These are phyloP conservation scores for Dioctria linearis DNA, from an alignment of 2,888 invertebrate genomes.

Conservation along the genomic window DNA sequence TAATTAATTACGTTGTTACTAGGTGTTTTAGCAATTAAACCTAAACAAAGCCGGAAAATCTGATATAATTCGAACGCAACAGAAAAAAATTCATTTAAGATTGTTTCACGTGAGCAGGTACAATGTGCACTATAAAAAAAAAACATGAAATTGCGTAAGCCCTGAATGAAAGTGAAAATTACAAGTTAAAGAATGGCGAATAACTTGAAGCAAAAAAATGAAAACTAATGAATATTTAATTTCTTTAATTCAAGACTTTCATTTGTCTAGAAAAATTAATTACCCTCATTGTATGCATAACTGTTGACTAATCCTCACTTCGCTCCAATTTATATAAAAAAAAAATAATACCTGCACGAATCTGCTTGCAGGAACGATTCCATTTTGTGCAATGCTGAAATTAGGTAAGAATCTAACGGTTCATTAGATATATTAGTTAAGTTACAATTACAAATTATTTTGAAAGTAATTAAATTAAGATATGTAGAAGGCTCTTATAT, in stretches of 20 bases:
- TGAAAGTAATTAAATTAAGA: no score
- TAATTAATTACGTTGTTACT: no score
- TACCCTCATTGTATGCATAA: constrained; percentile 40
- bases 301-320: not conserved
- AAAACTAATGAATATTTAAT: constrained; percentile 45
- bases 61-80: not conserved
- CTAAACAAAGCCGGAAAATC: not conserved
- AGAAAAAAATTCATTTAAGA: constrained; percentile 6
- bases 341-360: not conserved
- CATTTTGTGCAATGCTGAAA: constrained; percentile 7
- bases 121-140: not conserved
- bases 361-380: constrained; percentile 1
- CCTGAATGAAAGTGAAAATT: constrained; percentile 33
- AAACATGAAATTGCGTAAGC: constrained; percentile 31
- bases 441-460: no score
- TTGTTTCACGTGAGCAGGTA: constrained; percentile 1
- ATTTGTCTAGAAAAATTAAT: constrained; percentile 38
- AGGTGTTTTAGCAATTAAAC: no score
- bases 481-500: no score
- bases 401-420: not conserved
- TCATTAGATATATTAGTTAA: not conserved
- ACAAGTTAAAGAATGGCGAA: constrained; percentile 19
- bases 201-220: constrained; percentile 22
- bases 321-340: not conserved
- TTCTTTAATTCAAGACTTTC: constrained; percentile 40